Evolutionary conservation across 2,888 invertebrate species (phyloP).

Genomic region (Hydrotaea diabolus): DNA sequence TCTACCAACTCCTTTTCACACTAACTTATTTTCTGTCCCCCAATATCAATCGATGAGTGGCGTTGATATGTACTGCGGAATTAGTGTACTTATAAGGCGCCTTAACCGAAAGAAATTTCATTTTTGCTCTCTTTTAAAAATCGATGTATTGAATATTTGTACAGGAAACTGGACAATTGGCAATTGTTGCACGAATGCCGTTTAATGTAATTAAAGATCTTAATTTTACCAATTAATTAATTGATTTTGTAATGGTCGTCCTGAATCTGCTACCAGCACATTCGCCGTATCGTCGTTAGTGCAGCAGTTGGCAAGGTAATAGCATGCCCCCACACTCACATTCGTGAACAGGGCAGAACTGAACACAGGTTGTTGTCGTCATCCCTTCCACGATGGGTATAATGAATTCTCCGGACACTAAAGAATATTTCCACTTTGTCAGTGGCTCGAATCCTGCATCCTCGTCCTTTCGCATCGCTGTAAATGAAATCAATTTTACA

Average conservation of each 20-base stretch:
- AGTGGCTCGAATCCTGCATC: conserved; percentile 14
- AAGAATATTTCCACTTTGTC: conserved; percentile 38
- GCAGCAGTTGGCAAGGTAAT: conserved; percentile 32
- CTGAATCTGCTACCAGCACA: conserved; percentile 37
- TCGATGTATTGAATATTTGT: conserved; percentile 1
- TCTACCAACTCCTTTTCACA: too few relatives aligned
- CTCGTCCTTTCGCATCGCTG: not conserved
- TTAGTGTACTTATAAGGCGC: not conserved
- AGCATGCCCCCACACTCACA: not conserved
- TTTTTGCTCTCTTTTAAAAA: not conserved
- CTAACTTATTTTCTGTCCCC: too few relatives aligned
- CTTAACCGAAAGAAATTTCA: not conserved
- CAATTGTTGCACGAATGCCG: conserved; percentile 62
- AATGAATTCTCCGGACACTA: conserved; percentile 34
- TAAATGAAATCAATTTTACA: conserved; percentile 36
- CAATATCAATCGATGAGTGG: too few relatives aligned
- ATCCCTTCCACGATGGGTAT: not conserved
- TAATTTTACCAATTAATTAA: conserved; percentile 65
- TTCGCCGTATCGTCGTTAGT: not conserved
- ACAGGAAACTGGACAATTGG: conserved; percentile 52
- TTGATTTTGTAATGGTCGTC: conserved; percentile 54
- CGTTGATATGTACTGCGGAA: too few relatives aligned
- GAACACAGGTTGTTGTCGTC: not conserved
- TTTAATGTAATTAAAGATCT: conserved; percentile 63
- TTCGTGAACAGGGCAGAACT: not conserved